phyloP scores from a whole-genome alignment of 2,113 vertebrate genomes.

The Erinaceus europaeus region DNA sequence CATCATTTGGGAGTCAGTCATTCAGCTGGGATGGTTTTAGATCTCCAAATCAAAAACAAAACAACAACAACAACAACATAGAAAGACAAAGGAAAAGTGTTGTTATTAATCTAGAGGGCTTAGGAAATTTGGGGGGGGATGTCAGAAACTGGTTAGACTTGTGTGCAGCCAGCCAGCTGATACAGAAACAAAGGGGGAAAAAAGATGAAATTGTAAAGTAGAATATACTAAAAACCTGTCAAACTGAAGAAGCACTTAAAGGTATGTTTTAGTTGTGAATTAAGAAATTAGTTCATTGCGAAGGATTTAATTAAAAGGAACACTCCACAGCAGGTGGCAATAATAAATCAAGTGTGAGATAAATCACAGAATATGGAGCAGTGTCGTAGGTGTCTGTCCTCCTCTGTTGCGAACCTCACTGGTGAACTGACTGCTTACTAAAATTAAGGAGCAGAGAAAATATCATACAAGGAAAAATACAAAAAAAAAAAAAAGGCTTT shows the following conservation, averaged over 20 bases:
- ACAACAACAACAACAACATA: neutral
- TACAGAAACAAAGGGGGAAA: neutral
- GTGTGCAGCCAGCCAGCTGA: neutral
- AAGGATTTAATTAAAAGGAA: slow-evolving; percentile 28
- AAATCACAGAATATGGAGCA: too few species aligned
- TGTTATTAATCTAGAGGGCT: neutral
- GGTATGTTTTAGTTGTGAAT: neutral
- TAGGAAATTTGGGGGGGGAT: neutral
- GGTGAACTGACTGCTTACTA: neutral
- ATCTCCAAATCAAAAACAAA: neutral
- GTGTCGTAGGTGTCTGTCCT: too few species aligned
- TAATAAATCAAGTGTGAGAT: slow-evolving; percentile 30
- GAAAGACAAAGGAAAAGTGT: neutral
- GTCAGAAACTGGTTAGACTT: neutral
- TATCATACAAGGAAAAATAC: neutral
- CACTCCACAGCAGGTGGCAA: neutral
- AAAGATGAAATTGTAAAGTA: neutral
- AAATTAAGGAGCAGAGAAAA: neutral
- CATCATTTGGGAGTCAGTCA: neutral
- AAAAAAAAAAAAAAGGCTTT: neutral
- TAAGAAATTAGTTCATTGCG: neutral
- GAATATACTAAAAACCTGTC: neutral
- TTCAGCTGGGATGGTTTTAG: neutral
- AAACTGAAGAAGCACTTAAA: neutral
- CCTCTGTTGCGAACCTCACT: too few species aligned